These are phyloP conservation scores for Apis laboriosa DNA, from an alignment of 1,140 invertebrate species.

Conservation along the genomic window DNA sequence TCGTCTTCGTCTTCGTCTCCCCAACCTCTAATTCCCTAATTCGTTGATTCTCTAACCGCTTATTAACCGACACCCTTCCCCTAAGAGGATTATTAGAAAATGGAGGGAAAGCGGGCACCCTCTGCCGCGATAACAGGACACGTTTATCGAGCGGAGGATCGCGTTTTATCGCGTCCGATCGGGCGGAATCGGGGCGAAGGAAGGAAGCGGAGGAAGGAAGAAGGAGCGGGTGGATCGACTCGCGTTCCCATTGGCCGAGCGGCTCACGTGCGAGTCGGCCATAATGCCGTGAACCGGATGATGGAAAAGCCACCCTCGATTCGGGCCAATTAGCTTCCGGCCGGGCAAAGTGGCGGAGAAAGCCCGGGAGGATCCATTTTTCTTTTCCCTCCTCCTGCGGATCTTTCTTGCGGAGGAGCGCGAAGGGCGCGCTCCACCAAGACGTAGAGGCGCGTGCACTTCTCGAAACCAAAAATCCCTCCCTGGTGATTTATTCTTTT, in stretches of 20 bases:
- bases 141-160: conserved; percentile 3
- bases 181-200: conserved; percentile 42
- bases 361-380: conserved; percentile 59
- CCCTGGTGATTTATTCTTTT: too few relatives aligned
- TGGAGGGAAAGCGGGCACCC: not conserved
- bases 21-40: not conserved
- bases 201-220: conserved; percentile 52
- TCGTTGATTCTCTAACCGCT: not conserved
- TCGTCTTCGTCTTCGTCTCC: too few relatives aligned
- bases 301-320: conserved; percentile 68
- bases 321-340: conserved; percentile 68
- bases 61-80: not conserved
- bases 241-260: conserved; percentile 55
- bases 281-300: conserved; percentile 65
- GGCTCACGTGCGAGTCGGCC: conserved; percentile 63
- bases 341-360: conserved; percentile 61
- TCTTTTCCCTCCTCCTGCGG: conserved; percentile 6
- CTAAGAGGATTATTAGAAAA: not conserved
- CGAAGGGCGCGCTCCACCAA: too few relatives aligned
- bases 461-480: too few relatives aligned
- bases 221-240: conserved; percentile 48
- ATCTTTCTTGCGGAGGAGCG: too few relatives aligned
- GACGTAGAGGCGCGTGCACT: too few relatives aligned
- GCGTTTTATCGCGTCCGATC: conserved; percentile 27
- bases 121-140: not conserved